phyloP scores from a whole-genome alignment of 1,140 invertebrate species.

The Drosophila azteca region DNA sequence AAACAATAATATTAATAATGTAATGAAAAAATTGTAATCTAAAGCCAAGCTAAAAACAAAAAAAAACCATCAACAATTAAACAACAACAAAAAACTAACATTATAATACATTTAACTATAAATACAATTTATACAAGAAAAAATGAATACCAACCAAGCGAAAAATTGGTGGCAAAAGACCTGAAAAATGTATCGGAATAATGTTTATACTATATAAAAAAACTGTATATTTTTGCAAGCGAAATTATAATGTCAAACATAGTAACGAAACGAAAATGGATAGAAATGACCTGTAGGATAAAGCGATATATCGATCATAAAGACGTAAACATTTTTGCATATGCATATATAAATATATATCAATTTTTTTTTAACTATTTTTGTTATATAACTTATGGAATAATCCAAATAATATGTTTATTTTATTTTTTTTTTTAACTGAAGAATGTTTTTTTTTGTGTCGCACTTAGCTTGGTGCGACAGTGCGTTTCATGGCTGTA shows the following conservation, averaged over 20 bases:
- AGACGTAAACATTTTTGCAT: constrained; percentile 52
- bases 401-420: constrained; percentile 49
- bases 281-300: constrained; percentile 42
- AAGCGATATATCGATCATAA: constrained; percentile 45
- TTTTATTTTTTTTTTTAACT: constrained; percentile 31
- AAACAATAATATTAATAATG: constrained; percentile 68
- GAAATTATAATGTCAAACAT: constrained; percentile 75
- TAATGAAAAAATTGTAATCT: constrained; percentile 48
- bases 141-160: constrained; percentile 11
- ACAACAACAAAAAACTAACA: constrained; percentile 29
- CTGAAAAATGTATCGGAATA: constrained; percentile 17
- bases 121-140: constrained; percentile 69
- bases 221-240: constrained; percentile 73
- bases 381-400: constrained; percentile 61
- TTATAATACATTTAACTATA: constrained; percentile 58
- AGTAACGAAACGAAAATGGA: constrained; percentile 14
- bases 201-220: constrained; percentile 29
- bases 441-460: too few species aligned
- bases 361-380: constrained; percentile 37
- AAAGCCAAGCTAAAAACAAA: constrained; percentile 69
- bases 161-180: constrained; percentile 13
- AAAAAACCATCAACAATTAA: constrained; percentile 52
- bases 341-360: neutral
- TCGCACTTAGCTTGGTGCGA: too few species aligned
- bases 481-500: too few species aligned